Base-by-base conservation (phyloP, 2,888 invertebrate species). In the Bimastos eiseni region DNA sequence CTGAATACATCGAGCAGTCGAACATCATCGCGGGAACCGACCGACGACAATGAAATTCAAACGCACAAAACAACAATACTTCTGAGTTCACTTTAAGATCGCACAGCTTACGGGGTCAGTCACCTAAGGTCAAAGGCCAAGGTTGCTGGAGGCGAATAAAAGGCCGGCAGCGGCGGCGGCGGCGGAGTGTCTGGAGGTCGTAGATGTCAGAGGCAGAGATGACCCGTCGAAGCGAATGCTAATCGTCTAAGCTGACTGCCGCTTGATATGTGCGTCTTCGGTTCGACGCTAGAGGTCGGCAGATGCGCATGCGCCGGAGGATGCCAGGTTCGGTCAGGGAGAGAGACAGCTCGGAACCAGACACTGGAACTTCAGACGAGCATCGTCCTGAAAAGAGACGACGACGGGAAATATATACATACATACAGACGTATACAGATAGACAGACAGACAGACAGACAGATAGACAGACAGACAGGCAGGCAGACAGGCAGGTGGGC, bases 361-460 rank as follows among this genome's bases (percentile, higher is more conserved):
- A 86, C 86, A 86, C 86, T 86, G 86, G 37, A 86, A 86, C 86
- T 86, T 86, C 36, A 86, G 86, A 3, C 37, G 86, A 21, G 21
- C n/a, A 34, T 86, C 86, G 86, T 86, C 86, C 86, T 86, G 34
- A 15, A 86, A 15, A 86, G 5, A 24, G 1, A 34, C 36, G 6
- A 11, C 4, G 19, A 15, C 13, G 4, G 21, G 17, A 49, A 1
- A 21, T 41, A 41, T 15, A 49, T 24, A 49, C 24, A 49, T 49
- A 6, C 49, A 49, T 49, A 49, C 44, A 44, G 2, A 44, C 13
- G 17, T 44, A 44, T 44, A 44, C 44, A 17, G 11, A 19, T 17
- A 44, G 11, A 44, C 44, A 44, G 11, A 17, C 44, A 44, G 11
- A 19, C 44, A 44, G 11, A 17, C 44, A 44, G 11, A 44, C 44